phyloP scores from a whole-genome alignment of 2,113 vertebrate genomes.

The Hydrolagus affinis region DNA sequence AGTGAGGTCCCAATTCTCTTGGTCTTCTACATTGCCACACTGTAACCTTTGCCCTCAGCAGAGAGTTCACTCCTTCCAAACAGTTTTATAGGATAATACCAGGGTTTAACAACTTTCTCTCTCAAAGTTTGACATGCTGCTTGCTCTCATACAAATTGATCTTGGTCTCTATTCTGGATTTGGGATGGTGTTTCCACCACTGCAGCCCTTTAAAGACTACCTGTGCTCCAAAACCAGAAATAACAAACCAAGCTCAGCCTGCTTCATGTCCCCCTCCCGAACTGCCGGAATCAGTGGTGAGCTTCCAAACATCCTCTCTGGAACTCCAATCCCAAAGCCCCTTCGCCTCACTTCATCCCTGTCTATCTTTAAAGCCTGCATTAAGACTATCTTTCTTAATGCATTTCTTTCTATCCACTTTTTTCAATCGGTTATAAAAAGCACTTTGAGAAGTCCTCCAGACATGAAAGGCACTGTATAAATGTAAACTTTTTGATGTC shows the following conservation, averaged over 20 bases:
- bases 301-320: not conserved
- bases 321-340: not conserved
- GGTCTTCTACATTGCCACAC: not conserved
- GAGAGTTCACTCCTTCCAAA: not conserved
- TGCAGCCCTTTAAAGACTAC: too few species aligned
- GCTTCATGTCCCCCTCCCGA: not conserved
- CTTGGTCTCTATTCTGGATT: too few species aligned
- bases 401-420: too few species aligned
- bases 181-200: too few species aligned
- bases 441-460: too few species aligned
- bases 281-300: not conserved
- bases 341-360: not conserved
- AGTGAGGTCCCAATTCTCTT: not conserved
- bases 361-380: too few species aligned
- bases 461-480: too few species aligned
- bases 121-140: not conserved
- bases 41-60: not conserved
- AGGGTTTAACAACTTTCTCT: not conserved
- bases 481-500: too few species aligned
- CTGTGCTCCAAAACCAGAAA: too few species aligned
- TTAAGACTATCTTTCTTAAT: too few species aligned
- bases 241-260: not conserved
- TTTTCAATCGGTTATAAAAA: too few species aligned
- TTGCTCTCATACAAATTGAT: too few species aligned
- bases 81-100: not conserved